Evolutionary conservation across 2,888 invertebrate species (phyloP).

Genomic region (Megamerina dolium): DNA sequence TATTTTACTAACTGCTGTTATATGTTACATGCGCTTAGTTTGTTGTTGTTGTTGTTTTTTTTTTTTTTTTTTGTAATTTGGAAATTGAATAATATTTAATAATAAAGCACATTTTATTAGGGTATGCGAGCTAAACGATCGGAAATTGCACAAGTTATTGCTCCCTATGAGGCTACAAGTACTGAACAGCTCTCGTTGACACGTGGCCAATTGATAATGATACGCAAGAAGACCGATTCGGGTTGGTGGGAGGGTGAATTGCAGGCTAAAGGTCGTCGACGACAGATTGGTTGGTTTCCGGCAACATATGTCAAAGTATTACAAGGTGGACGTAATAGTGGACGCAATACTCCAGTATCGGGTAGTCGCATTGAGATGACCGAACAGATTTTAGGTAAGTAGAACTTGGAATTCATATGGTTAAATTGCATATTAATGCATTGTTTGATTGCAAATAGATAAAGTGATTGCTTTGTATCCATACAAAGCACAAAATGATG

Average conservation of each 20-base stretch:
- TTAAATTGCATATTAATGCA: not conserved
- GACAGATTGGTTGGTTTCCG: conserved; percentile 98
- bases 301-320: conserved; percentile 91
- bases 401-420: not conserved
- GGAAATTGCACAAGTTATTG: conserved; percentile 92
- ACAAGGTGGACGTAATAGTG: conserved; percentile 63
- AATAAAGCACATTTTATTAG: conserved; percentile 33
- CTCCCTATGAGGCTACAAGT: conserved; percentile 86
- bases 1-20: conserved; percentile 8
- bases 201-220: conserved; percentile 88
- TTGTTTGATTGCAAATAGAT: conserved; percentile 51
- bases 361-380: conserved; percentile 61
- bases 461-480: conserved; percentile 90
- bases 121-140: conserved; percentile 67
- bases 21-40: not conserved
- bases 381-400: conserved; percentile 47
- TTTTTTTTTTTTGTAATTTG: conserved; percentile 11
- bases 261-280: conserved; percentile 82
- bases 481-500: conserved; percentile 89
- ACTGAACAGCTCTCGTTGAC: conserved; percentile 84
- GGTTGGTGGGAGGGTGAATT: conserved; percentile 99
- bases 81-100: conserved; percentile 3
- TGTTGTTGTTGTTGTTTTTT: conserved; percentile 10
- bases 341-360: conserved; percentile 68
- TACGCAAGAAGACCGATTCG: conserved; percentile 92